Base-by-base conservation (phyloP, 2,113 vertebrate species). In the Alethe castanea region DNA sequence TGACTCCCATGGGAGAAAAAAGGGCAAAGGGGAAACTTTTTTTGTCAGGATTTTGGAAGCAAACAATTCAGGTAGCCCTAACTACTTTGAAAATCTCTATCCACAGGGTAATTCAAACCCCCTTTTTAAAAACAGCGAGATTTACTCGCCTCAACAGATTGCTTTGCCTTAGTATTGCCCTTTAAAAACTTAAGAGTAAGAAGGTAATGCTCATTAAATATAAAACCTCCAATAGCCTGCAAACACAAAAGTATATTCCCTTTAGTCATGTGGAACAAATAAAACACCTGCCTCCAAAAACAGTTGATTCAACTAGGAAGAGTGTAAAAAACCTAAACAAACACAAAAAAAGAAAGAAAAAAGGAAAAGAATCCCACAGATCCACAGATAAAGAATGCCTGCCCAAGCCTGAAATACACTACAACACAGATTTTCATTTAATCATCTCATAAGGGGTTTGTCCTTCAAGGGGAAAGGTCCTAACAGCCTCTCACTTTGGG, bases 301-400 rank as follows among this genome's bases (percentile, higher is more conserved):
- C 6, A 65, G 29, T 13, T 44, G 35, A n/a, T 73, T 71, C 47
- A 91, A 25, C 47, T 76, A 89, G 4, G 3, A 82, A 70, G 20
- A 79, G 0, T 36, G 15, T 3, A 35, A 57, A 81, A 53, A 53
- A 29, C 17, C 3, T 4, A 50, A 50, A 1, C 9, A 56, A 29
- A 28, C 2, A 40, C 8, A 52, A 61, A 54, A 54, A 44, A 9
- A 31, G 5, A 17, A 19, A 25, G 19, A 18, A 38, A 38, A 6
- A 8, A 5, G 28, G 2, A 33, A 3, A 24, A 52, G 6, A 45
- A 6, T 4, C 6, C 1, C 20, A 28, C 11, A 81, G 19, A 61
- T 45, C 1, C 17, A 26, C 14, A 79, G 11, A 72, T 45, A 12
- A 80, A 48, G 26, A 64, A 12, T 20, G 25, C 35, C 86, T 56